Percentiles rank a stretch among this genome's conserved stretches.
phyloP scores from a whole-genome alignment of 1,140 invertebrate species.

The Periplaneta americana region DNA sequence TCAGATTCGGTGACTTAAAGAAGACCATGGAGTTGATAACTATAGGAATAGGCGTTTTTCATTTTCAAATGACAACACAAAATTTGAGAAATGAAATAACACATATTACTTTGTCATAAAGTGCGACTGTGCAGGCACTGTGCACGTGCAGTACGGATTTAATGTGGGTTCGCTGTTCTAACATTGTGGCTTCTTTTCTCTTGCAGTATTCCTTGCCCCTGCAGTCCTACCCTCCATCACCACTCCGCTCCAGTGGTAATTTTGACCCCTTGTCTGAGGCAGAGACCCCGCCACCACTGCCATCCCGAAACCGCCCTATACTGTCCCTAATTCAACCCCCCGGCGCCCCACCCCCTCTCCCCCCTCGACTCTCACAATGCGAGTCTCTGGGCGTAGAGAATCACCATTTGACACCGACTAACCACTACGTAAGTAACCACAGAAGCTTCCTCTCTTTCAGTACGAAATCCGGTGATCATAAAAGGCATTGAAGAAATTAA shows the following conservation, averaged over 20 bases:
- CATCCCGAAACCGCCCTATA: conserved; percentile 47
- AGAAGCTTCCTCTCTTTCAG: background rate
- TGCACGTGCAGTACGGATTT: background rate
- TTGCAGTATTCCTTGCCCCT: conserved; percentile 21
- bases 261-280: conserved; percentile 26
- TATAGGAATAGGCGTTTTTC: too few species aligned
- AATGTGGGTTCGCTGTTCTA: background rate
- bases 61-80: too few species aligned
- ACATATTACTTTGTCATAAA: too few species aligned
- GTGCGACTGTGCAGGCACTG: background rate
- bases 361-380: conserved; percentile 36
- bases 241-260: conserved; percentile 10
- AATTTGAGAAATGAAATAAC: too few species aligned
- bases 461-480: background rate
- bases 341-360: conserved; percentile 40
- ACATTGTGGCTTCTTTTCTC: conserved; percentile 20
- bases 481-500: too few species aligned
- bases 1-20: too few species aligned
- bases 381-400: conserved; percentile 10
- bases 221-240: conserved; percentile 20
- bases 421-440: conserved; percentile 39
- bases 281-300: conserved; percentile 52
- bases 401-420: conserved; percentile 29
- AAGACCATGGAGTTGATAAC: too few species aligned
- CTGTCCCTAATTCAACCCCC: conserved; percentile 18